Evolutionary conservation across 2,797 vertebrate species (phyloP), one percentile per base, ranked within the genome.

Genomic region (Tenualosa ilisha): DNA sequence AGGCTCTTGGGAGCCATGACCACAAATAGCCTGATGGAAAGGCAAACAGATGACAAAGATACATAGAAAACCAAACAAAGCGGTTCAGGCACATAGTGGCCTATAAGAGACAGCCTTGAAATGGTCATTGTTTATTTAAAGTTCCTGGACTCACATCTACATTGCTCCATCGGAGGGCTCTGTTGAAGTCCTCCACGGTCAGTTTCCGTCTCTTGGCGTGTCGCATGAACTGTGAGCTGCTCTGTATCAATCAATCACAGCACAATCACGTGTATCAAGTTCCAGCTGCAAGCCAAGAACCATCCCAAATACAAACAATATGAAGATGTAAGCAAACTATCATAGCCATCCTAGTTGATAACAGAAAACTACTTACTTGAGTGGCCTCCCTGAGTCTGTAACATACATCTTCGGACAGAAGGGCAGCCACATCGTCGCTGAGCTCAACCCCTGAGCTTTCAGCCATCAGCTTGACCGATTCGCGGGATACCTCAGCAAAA

Each of bases 221-320:
- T 68, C 96, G 96, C 96, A 98, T 97, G 86, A 97, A 98, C 91
- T 99, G 98, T 17, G 97, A 97, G 83, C 97, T 97, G 89, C 97
- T 97, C 98, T 99, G 91, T 85, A 49, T 15, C 20, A 72, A 31
- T 24, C 54, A 56, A 56, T 22, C 17, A n/a, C n/a, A 63, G 49
- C 26, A 82, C 31, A 75, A 6, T 72, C 4, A 24, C 83, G 26
- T 12, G n/a, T n/a, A 82, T 37, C 17, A 59, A 59, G 22, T 4
- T 31, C 56, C 56, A 59, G 22, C 56, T 53, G 12, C 51, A 53
- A 53, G 51, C 13, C 51, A 9, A 51, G 50, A 7, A 46, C 46
- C 7, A 46, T 51, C 50, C 15, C 51, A 53, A 22, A 5, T 17
- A 56, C 20, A 56, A 56, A 56, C 54, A 56, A 5, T 8, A 56